phyloP scores from a whole-genome alignment of 2,888 invertebrate genomes.

The Desoria tigrina region DNA sequence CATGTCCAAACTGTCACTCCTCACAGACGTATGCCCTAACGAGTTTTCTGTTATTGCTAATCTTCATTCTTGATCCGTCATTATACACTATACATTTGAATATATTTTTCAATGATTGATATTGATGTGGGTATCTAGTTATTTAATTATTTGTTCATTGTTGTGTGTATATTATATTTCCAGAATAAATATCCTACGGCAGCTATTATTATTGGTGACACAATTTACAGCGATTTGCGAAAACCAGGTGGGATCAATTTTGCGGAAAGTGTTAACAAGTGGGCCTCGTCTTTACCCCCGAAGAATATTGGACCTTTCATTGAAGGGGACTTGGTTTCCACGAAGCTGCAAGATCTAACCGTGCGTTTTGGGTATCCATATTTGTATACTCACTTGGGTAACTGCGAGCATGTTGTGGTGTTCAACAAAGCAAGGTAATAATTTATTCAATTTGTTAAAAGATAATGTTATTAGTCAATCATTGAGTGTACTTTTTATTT shows the following conservation, averaged over 20 bases:
- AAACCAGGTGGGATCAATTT: conserved; percentile 66
- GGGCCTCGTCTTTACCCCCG: conserved; percentile 60
- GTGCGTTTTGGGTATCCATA: conserved; percentile 69
- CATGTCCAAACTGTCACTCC: too few relatives aligned
- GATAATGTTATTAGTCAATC: too few relatives aligned
- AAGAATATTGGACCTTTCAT: conserved; percentile 56
- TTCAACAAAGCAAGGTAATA: conserved; percentile 71
- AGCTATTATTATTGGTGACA: conserved; percentile 75
- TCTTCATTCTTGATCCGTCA: too few relatives aligned
- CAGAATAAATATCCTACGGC: conserved; percentile 70
- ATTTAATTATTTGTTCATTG: too few relatives aligned
- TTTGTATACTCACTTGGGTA: conserved; percentile 82
- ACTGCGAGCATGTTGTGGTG: conserved; percentile 85
- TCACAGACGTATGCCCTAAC: too few relatives aligned
- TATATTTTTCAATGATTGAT: too few relatives aligned
- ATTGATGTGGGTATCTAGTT: too few relatives aligned
- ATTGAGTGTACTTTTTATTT: too few relatives aligned
- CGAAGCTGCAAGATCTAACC: conserved; percentile 61
- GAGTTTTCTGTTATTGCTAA: too few relatives aligned
- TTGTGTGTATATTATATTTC: conserved; percentile 51
- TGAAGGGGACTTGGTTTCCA: conserved; percentile 56
- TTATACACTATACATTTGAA: too few relatives aligned
- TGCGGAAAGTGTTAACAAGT: conserved; percentile 66
- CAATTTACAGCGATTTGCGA: conserved; percentile 76
- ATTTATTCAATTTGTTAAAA: too few relatives aligned